Base-by-base conservation (phyloP, 2,113 vertebrate species). In the Orycteropus afer region DNA sequence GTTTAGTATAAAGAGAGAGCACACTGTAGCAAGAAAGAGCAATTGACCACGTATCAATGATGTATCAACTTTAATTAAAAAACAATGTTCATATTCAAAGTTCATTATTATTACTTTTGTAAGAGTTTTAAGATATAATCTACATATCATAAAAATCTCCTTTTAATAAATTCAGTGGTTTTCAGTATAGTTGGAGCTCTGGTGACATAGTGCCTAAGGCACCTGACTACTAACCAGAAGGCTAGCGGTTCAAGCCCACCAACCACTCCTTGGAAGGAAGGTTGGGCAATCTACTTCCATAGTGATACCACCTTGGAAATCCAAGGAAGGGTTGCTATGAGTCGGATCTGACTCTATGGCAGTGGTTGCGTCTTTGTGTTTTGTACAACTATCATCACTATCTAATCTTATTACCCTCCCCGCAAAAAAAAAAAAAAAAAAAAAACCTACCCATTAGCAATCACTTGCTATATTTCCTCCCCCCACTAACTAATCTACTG, bases 1-100 rank as follows among this genome's bases (percentile, higher is more conserved):
- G 47, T 13, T 65, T 12, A 61, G 29, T 22, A 63, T 93, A 45
- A 89, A 80, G 40, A 61, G 0, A 37, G 15, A 18, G 53, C 25
- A 85, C 1, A 42, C 0, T 2, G 0, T 0, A 85, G 40, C 65
- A 84, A 15, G 37, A 63, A 82, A 74, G 0, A 55, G 5, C 69
- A 67, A 53, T 11, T 49, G 13, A 47, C 27, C 27, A 67, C 27
- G n/a, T n/a, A n/a, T n/a, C n/a, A n/a, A n/a, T n/a, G n/a, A 59
- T 8, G 23, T 0, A 77, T 49, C n/a, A 74, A 55, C 18, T 74
- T 86, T 11, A 88, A n/a, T n/a, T 59, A 47, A 8, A 53, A 63
- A 65, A 81, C 5, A 57, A 29, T 27, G 53, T 37, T 74, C 47
- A 40, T 1, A 59, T 32, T 25, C 17, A 80, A 65, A 40, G 27